These are phyloP conservation scores for Sebastes fasciatus DNA, from an alignment of 2,113 vertebrate genomes.

Conservation along the genomic window DNA sequence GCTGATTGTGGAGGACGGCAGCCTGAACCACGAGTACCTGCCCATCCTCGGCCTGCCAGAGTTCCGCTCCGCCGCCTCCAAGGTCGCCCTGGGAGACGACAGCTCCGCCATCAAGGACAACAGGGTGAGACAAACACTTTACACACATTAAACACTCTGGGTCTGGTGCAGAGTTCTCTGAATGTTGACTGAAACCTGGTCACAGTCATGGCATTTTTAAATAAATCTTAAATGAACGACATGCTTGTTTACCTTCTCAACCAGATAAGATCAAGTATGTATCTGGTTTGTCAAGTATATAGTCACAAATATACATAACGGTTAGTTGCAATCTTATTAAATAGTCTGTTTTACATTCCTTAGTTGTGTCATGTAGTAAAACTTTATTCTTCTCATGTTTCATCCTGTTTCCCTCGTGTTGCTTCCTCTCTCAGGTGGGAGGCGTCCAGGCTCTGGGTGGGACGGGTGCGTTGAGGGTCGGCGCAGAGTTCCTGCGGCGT, in stretches of 20 bases:
- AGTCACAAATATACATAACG: background rate
- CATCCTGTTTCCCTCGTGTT: background rate
- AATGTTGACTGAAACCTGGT: too few relatives aligned
- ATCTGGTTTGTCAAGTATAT: background rate
- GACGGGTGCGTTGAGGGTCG: constrained; percentile 91
- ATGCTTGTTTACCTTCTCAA: too few relatives aligned
- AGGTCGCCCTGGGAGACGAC: constrained; percentile 91
- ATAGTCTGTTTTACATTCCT: background rate
- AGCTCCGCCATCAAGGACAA: constrained; percentile 90
- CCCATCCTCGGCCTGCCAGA: constrained; percentile 94
- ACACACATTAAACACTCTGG: too few relatives aligned
- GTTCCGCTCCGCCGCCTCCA: constrained; percentile 90
- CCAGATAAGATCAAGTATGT: too few relatives aligned
- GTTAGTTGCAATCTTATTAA: background rate
- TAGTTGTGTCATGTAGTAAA: background rate
- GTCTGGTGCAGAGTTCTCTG: too few relatives aligned
- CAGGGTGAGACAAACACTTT: constrained; percentile 80
- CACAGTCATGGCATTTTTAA: too few relatives aligned
- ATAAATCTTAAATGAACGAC: too few relatives aligned
- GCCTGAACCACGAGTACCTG: constrained; percentile 96
- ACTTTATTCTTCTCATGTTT: background rate
- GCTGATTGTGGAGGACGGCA: constrained; percentile 87
- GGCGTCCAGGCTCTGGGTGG: constrained; percentile 92
- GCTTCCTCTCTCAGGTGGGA: constrained; percentile 85
- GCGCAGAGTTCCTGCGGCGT: constrained; percentile 91